A percentile compares a stretch with the other conserved stretches of the same genome.
Evolutionary conservation across 2,113 vertebrate species (phyloP).

Genomic region (Charina bottae): DNA sequence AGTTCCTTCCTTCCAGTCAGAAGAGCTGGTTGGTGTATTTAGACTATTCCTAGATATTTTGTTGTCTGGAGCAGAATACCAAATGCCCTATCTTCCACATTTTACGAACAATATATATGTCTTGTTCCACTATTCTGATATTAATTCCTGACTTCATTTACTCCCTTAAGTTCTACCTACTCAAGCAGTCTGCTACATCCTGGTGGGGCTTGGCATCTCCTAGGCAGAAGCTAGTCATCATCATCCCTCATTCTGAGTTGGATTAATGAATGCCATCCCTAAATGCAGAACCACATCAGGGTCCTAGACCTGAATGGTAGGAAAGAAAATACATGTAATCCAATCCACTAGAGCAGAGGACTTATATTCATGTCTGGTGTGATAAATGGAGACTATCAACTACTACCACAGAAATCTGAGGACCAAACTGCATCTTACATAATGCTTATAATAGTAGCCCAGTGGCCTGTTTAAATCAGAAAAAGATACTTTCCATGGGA

Average conservation of each 20-base stretch:
- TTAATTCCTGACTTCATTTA: background rate
- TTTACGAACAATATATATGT: background rate
- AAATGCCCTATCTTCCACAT: background rate
- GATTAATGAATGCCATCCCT: background rate
- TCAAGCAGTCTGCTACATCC: background rate
- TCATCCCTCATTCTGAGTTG: background rate
- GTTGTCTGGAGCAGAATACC: background rate
- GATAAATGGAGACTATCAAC: conserved; percentile 39
- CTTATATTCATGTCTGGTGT: no score
- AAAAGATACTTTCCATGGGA: background rate
- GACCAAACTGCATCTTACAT: no score
- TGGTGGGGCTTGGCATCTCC: background rate
- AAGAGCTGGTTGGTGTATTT: no score
- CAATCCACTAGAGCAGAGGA: conserved; percentile 35
- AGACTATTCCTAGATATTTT: background rate
- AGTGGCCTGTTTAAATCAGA: background rate
- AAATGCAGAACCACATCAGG: background rate
- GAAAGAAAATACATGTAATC: background rate
- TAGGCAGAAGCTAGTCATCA: background rate
- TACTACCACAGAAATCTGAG: conserved; percentile 60
- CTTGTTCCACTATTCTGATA: background rate
- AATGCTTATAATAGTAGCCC: background rate
- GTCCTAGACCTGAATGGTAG: background rate
- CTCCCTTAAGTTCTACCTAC: background rate
- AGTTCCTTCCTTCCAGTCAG: no score